A percentile compares a stretch with the other conserved stretches of the same genome.
phyloP scores from a whole-genome alignment of 2,888 invertebrate genomes.

The Apotomis turbidana region DNA sequence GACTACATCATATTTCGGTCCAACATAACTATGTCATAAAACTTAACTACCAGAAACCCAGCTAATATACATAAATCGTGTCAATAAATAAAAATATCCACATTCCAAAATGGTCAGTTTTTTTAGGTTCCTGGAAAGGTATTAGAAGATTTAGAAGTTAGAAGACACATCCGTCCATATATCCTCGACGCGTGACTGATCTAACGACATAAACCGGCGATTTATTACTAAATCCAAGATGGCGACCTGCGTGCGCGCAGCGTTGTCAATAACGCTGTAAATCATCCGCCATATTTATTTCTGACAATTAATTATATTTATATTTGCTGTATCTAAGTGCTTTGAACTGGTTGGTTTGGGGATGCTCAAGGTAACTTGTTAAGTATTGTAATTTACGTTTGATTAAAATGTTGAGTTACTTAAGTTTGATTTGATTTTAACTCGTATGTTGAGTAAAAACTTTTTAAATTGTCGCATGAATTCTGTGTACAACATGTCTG shows the following conservation, averaged over 20 bases:
- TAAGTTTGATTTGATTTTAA: background rate
- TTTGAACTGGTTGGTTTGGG: conserved; percentile 44
- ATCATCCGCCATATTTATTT: conserved; percentile 80
- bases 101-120: conserved; percentile 34
- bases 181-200: conserved; percentile 69
- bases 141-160: conserved; percentile 35
- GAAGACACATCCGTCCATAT: conserved; percentile 54
- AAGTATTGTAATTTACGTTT: background rate
- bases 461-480: too few species aligned
- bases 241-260: conserved; percentile 71
- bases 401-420: background rate
- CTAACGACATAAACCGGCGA: conserved; percentile 73
- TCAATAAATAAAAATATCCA: conserved; percentile 33
- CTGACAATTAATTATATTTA: conserved; percentile 64
- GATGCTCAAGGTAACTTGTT: conserved; percentile 11
- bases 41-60: conserved; percentile 31
- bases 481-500: too few species aligned
- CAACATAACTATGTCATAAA: conserved; percentile 29
- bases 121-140: conserved; percentile 34
- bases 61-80: conserved; percentile 35
- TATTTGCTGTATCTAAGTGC: conserved; percentile 59
- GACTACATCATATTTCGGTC: conserved; percentile 18
- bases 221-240: conserved; percentile 71
- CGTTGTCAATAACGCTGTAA: conserved; percentile 76
- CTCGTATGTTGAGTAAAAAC: too few species aligned